A percentile compares a stretch with the other conserved stretches of the same genome.
These are phyloP conservation scores for Melanocharis versteri DNA, from an alignment of 2,113 vertebrate genomes.

Conservation along the genomic window DNA sequence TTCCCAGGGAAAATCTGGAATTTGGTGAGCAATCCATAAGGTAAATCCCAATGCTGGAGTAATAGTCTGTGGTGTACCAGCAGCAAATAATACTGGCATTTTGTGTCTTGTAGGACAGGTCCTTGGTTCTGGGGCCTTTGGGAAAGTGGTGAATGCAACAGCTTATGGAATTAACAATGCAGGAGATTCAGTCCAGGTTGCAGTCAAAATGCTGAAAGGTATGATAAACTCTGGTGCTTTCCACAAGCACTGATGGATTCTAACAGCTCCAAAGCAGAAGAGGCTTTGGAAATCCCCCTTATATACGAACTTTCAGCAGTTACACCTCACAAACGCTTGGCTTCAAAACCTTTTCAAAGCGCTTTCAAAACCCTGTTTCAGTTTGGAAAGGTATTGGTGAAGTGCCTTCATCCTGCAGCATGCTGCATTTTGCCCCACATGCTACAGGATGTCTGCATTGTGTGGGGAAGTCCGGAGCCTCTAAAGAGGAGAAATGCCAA, in stretches of 20 bases:
- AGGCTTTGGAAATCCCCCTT: not conserved
- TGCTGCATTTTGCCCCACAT: not conserved
- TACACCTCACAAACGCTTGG: not conserved
- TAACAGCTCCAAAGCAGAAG: not conserved
- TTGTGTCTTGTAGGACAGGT: constrained; percentile 78
- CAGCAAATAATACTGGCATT: not conserved
- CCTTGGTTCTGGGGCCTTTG: constrained; percentile 93
- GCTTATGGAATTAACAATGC: constrained; percentile 88
- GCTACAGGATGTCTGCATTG: not conserved
- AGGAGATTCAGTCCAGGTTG: constrained; percentile 86
- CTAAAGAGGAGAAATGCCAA: not conserved
- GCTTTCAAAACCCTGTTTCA: not conserved
- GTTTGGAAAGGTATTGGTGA: not conserved
- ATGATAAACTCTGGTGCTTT: not conserved
- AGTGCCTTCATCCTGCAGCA: not conserved
- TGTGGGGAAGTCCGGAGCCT: not conserved
- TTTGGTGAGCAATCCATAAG: constrained; percentile 78
- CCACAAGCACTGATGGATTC: not conserved
- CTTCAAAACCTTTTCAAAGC: not conserved
- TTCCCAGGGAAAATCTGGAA: constrained; percentile 93
- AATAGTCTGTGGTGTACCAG: not conserved
- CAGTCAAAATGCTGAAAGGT: constrained; percentile 99
- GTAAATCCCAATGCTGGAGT: not conserved
- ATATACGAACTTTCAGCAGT: not conserved
- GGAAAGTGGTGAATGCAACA: constrained; percentile 90